A percentile compares a stretch with the other conserved stretches of the same genome.
Conservation (phyloP, 2,797 vertebrate species). For the Vireo griseus region DNA sequence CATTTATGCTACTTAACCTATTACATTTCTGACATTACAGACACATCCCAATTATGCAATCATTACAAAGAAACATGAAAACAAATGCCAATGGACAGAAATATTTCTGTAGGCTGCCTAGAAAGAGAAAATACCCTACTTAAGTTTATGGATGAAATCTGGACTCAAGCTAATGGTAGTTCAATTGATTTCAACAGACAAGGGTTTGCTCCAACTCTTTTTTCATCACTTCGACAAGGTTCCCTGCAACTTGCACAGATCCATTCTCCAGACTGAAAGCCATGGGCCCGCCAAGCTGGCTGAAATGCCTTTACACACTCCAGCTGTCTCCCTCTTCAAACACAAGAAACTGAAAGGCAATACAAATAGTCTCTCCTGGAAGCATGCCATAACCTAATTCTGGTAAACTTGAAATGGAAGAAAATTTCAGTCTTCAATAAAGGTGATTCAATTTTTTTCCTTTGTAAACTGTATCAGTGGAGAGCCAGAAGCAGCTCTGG, state of each 20-base stretch:
- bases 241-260: background rate
- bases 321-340: background rate
- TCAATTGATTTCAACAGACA: slow-evolving; percentile 25
- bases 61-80: background rate
- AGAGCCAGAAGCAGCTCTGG: background rate
- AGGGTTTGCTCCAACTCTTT: background rate
- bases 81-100: slow-evolving; percentile 8
- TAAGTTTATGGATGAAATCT: slow-evolving; percentile 14
- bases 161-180: background rate
- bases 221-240: background rate
- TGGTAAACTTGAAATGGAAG: background rate
- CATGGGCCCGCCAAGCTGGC: background rate
- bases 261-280: background rate
- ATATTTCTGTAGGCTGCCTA: background rate
- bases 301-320: background rate
- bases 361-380: background rate
- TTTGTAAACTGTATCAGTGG: background rate
- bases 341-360: background rate
- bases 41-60: background rate
- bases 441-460: background rate
- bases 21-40: background rate
- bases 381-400: background rate
- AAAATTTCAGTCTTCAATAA: background rate
- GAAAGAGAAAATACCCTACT: slow-evolving; percentile 20
- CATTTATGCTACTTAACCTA: slow-evolving; percentile 20